A percentile compares a stretch with the other conserved stretches of the same genome.
Conservation (phyloP, 2,888 invertebrate species). For the Sylvicola cinctus region DNA sequence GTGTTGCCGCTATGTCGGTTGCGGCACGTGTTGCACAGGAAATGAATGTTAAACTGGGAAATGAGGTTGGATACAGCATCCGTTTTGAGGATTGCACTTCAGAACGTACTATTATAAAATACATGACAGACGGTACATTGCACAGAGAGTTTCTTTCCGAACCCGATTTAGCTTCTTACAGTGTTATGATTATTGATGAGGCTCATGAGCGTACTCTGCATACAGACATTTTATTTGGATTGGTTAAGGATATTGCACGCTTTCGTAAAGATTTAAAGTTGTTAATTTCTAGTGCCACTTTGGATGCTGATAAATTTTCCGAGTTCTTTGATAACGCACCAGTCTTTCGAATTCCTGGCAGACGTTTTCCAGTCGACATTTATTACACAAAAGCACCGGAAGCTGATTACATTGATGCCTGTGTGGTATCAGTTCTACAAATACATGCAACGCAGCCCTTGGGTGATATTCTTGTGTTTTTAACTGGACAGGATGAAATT, state of each 20-base stretch:
- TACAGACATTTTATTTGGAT: constrained; percentile 93
- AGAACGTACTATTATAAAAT: constrained; percentile 88
- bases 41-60: constrained; percentile 89
- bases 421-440: constrained; percentile 92
- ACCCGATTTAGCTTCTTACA: constrained; percentile 88
- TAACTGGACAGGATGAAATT: constrained; percentile 86
- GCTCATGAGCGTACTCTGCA: constrained; percentile 97
- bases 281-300: constrained; percentile 91
- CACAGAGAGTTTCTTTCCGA: constrained; percentile 94
- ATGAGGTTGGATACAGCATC: constrained; percentile 78
- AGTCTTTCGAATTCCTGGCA: constrained; percentile 92
- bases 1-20: constrained; percentile 99
- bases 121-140: constrained; percentile 98
- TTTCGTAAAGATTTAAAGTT: constrained; percentile 88
- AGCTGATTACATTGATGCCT: constrained; percentile 95
- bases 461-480: constrained; percentile 90
- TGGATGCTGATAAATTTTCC: constrained; percentile 96
- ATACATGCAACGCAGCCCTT: constrained; percentile 94
- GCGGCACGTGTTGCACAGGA: constrained; percentile 95
- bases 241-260: constrained; percentile 88
- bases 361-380: constrained; percentile 88
- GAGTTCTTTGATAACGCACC: constrained; percentile 97
- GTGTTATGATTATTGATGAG: constrained; percentile 98
- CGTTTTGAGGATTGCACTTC: constrained; percentile 99
- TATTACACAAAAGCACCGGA: constrained; percentile 99